Evolutionary conservation across 1,140 invertebrate species (phyloP).

Genomic region (Panonychus citri): DNA sequence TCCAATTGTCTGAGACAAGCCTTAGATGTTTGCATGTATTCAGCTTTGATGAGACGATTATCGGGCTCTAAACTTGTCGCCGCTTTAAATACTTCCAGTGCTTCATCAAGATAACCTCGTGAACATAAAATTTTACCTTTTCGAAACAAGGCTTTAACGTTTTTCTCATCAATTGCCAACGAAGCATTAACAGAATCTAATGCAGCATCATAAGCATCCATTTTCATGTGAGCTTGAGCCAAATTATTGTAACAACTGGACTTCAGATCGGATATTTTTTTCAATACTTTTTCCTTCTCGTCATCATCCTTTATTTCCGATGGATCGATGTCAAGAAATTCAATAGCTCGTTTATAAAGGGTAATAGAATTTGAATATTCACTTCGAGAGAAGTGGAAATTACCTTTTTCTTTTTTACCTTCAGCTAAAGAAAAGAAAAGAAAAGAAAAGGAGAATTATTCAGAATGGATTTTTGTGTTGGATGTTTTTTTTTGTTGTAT

Average conservation of each 20-base stretch:
- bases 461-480: not conserved
- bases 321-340: constrained; percentile 47
- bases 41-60: constrained; percentile 16
- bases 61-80: constrained; percentile 27
- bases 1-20: constrained; percentile 8
- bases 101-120: constrained; percentile 34
- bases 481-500: too few species aligned
- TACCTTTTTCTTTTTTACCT: constrained; percentile 55
- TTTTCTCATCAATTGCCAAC: constrained; percentile 50
- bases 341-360: constrained; percentile 54
- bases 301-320: constrained; percentile 9
- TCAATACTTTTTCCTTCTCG: constrained; percentile 12
- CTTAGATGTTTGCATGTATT: constrained; percentile 6
- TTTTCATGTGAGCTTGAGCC: constrained; percentile 61
- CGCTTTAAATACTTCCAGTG: constrained; percentile 31
- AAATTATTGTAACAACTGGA: constrained; percentile 68
- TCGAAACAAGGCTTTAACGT: constrained; percentile 67
- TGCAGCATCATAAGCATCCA: constrained; percentile 52
- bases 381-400: constrained; percentile 58
- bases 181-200: constrained; percentile 53
- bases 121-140: constrained; percentile 49
- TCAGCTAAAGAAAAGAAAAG: not conserved
- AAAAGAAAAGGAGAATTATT: not conserved
- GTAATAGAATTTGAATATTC: constrained; percentile 53
- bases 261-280: constrained; percentile 41